Evolutionary conservation across 2,888 invertebrate species (phyloP), one percentile per base, ranked within the genome.

Genomic region (Melikaiella ostensackeni): DNA sequence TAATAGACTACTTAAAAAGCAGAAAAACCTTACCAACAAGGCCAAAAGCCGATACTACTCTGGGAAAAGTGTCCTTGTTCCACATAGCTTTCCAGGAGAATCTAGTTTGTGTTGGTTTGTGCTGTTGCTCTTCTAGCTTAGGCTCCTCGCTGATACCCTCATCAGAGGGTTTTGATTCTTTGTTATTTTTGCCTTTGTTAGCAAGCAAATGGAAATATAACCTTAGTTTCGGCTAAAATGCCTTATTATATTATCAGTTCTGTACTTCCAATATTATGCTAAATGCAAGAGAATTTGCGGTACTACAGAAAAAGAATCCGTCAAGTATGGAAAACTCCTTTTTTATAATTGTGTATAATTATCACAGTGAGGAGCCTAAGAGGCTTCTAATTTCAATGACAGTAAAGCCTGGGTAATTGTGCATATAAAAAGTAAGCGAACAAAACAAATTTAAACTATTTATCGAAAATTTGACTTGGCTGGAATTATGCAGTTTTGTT

Each of bases 21-120:
- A 79, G 66, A 82, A 79, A 82, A 79, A 86, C 87, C 90, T 89
- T 89, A 90, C 88, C 89, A 84, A 89, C 82, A 80, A 89, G 86
- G 83, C 89, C 89, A 82, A 88, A 89, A 85, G 89, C 88, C 81
- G 89, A 84, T 80, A 89, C 83, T 86, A 88, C 86, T 83, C 89
- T 84, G 81, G 88, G 89, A 83, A 89, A 89, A 79, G 83, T 83
- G 78, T 89, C 87, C 83, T 86, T 86, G 82, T 87, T 87, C 89
- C 89, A 89, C 84, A 88, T 85, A 76, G 85, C 82, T 84, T 85
- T 89, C 89, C 88, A 89, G 81, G 87, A 83, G 79, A 88, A 89
- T 84, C 84, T 88, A 82, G 89, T 89, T 85, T 88, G 85, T 78
- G 88, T 89, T 64, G 88, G 89, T 84, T 86, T 89, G 82, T 86